Evolutionary conservation across 1,140 invertebrate genomes (phyloP), one percentile per base, ranked within the genome.

Genomic region (Meteorus sp.): DNA sequence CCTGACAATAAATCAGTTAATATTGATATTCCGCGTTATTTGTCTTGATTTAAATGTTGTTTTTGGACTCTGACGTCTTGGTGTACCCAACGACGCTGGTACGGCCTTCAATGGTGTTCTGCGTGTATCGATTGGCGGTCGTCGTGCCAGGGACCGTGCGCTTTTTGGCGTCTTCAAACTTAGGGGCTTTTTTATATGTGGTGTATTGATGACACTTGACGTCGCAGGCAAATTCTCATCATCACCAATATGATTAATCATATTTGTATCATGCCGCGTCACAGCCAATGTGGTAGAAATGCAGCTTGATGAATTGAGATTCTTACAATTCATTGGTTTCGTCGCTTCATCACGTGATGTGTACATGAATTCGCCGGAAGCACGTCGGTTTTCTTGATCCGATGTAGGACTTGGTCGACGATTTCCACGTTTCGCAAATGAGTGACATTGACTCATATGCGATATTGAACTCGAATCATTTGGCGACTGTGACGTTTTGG

Each of bases 21-120:
- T 1, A 45, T 43, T 47, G 11, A 67, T 59, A 59, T 63, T 9
- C 62, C 44, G 53, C 60, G 61, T 61, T 13, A 69, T 43, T 59
- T 69, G 67, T 29, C 60, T 55, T 9, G 71, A 59, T 60, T 75
- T 77, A 3, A 72, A 58, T 7, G 71, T 64, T 58, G 66, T 69
- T 62, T 71, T 66, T 1, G 77, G 76, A 56, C 72, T 79, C 22
- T 76, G 72, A 56, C 74, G 65, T 57, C 74, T 78, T 0, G 75
- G 72, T 3, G 75, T 73, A 17, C 60, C 62, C 20, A 25, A 23
- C 19, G 77, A 67, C n/a, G 75, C 72, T 31, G 64, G 41, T 13
- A 77, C 72, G 1, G 77, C 77, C 52, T 79, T 80, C 33, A 80
- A 47, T 3, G 78, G 78, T 3, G 77, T 79, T 54, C 76, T 72